Conservation (phyloP, 2,113 vertebrate species). For the Amblyornis subalaris region DNA sequence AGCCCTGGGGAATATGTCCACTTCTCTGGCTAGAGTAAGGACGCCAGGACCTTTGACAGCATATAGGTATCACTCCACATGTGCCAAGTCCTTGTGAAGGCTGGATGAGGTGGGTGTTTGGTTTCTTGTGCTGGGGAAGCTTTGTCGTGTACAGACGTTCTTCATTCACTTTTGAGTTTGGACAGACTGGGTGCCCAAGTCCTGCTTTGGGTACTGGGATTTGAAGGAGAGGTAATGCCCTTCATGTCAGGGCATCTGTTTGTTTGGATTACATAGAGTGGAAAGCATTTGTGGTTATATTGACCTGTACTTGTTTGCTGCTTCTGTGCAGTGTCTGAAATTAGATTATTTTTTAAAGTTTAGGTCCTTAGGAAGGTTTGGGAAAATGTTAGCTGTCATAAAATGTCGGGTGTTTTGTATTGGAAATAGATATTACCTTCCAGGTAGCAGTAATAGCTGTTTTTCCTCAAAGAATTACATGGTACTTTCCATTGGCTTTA, state of each 20-base stretch:
- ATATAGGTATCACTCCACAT: not conserved
- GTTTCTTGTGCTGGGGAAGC: not conserved
- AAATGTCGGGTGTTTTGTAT: not conserved
- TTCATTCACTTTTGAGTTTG: not conserved
- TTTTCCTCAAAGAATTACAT: slow-evolving; percentile 17
- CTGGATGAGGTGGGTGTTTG: fast-evolving
- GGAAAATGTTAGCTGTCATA: not conserved
- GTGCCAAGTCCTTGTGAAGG: not conserved
- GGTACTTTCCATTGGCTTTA: not conserved
- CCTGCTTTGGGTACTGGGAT: not conserved
- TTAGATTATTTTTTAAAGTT: not conserved
- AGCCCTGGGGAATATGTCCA: not conserved
- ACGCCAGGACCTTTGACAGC: not conserved
- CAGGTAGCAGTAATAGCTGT: slow-evolving; percentile 8
- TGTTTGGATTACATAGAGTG: not conserved
- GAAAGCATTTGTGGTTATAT: not conserved
- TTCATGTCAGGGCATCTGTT: not conserved
- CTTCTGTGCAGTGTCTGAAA: not conserved
- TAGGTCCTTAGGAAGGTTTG: not conserved
- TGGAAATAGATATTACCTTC: not conserved
- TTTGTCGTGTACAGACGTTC: not conserved
- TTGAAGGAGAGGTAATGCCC: not conserved
- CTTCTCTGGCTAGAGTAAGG: not conserved
- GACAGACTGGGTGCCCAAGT: not conserved
- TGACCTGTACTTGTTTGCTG: not conserved